Evolutionary conservation across 2,888 invertebrate genomes (phyloP), one percentile per base, ranked within the genome.

Genomic region (Volucella bombylans): DNA sequence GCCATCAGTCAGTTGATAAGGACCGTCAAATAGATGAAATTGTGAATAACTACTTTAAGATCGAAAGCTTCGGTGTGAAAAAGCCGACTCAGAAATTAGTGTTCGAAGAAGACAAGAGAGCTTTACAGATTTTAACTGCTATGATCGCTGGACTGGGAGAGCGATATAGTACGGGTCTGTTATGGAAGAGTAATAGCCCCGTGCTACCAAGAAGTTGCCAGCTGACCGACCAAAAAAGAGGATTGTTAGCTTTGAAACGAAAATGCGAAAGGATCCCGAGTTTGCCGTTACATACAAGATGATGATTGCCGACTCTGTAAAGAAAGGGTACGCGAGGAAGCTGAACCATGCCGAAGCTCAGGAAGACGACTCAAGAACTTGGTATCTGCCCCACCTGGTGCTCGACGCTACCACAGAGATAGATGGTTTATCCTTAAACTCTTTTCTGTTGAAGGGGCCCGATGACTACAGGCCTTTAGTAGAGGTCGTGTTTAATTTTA

Each of bases 401-500:
- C 87, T 88, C 47, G 89, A 88, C 47, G 87, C 88, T 6, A 87
- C 89, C 2, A 87, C 87, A 0, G 87, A 87, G 61, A 62, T 71
- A 0, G 9, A 52, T 11, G 87, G 88, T 1, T 14, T 73, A 2
- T 86, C 82, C 12, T 59, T 89, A 31, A 89, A 90, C 74, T 87
- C 87, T 12, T 38, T n/a, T n/a, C n/a, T n/a, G n/a, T n/a, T n/a
- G n/a, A n/a, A n/a, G n/a, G 90, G 90, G 4, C 89, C 90, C 0
- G 89, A 90, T 61, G 62, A 90, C 4, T 77, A 89, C 1, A 79
- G 87, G 12, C 86, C 89, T 3, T 73, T 91, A 39, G 76, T 88
- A 2, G 89, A 89, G 3, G 88, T 90, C 0, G 71, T 90, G 52
- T 86, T 90, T 78, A 87, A 89, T 1, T 91, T 91, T 79, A 71